Evolutionary conservation across 2,113 vertebrate genomes (phyloP).

Genomic region (Physeter macrocephalus): DNA sequence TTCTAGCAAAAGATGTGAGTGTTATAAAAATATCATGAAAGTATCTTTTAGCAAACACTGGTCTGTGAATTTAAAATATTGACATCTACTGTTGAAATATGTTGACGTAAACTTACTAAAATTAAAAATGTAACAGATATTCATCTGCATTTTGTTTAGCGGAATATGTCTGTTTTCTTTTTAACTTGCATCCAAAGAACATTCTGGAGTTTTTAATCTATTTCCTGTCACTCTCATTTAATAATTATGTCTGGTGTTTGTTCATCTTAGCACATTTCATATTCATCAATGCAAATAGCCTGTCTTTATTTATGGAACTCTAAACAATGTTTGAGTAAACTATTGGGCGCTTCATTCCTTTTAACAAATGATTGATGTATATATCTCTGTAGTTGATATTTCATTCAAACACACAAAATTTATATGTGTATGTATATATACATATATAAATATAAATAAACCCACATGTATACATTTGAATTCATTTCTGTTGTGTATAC

Average conservation of each 20-base stretch:
- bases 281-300: slow-evolving; percentile 54
- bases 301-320: slow-evolving; percentile 25
- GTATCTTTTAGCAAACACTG: slow-evolving; percentile 56
- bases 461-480: neutral
- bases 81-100: slow-evolving; percentile 69
- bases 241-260: slow-evolving; percentile 46
- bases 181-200: slow-evolving; percentile 20
- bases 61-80: slow-evolving; percentile 70
- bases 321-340: slow-evolving; percentile 38
- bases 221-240: slow-evolving; percentile 52
- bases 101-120: slow-evolving; percentile 66
- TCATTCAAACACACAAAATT: neutral
- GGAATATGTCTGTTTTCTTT: slow-evolving; percentile 52
- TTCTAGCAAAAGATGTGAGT: slow-evolving; percentile 41
- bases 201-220: slow-evolving; percentile 49
- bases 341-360: neutral
- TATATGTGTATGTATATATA: neutral
- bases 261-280: slow-evolving; percentile 34
- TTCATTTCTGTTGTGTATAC: neutral
- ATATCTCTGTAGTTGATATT: neutral
- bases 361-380: neutral
- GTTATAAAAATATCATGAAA: slow-evolving; percentile 57
- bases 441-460: neutral
- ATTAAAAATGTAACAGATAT: slow-evolving; percentile 69
- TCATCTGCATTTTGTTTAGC: slow-evolving; percentile 64